A percentile compares a stretch with the other conserved stretches of the same genome.
These are phyloP conservation scores for Eciton burchellii DNA, from an alignment of 1,140 invertebrate genomes.

Conservation along the genomic window DNA sequence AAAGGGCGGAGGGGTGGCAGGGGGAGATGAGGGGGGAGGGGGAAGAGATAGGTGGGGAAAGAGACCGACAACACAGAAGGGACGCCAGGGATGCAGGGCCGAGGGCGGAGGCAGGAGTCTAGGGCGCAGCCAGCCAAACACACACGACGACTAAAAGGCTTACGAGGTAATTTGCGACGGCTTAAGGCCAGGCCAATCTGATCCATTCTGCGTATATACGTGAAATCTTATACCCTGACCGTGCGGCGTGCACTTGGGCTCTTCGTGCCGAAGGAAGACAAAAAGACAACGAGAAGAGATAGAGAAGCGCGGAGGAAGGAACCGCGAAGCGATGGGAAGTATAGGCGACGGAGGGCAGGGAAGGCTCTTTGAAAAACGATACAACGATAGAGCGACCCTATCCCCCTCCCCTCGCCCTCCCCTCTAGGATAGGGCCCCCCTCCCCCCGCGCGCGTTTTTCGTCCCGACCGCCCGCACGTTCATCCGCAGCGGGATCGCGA, in stretches of 20 bases:
- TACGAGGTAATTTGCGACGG: slow-evolving; percentile 83
- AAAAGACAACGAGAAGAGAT: slow-evolving; percentile 64
- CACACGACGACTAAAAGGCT: slow-evolving; percentile 82
- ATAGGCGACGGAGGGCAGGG: slow-evolving; percentile 32
- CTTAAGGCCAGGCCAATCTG: slow-evolving; percentile 82
- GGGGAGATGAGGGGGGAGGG: slow-evolving; percentile 33
- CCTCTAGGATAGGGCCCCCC: slow-evolving; percentile 65
- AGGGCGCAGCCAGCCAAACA: slow-evolving; percentile 78
- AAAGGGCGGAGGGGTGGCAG: slow-evolving; percentile 36
- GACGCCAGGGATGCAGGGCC: slow-evolving; percentile 14
- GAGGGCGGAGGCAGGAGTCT: slow-evolving; percentile 56
- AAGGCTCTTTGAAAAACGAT: slow-evolving; percentile 82
- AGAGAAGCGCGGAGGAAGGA: slow-evolving; percentile 18
- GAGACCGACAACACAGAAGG: background rate
- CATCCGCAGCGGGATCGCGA: background rate
- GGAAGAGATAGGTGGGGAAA: background rate
- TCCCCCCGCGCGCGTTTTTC: slow-evolving; percentile 54
- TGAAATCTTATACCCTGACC: slow-evolving; percentile 81
- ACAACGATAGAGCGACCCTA: slow-evolving; percentile 67
- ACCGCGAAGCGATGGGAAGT: slow-evolving; percentile 54
- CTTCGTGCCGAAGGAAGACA: slow-evolving; percentile 55
- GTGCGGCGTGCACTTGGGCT: slow-evolving; percentile 64
- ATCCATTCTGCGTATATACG: slow-evolving; percentile 77
- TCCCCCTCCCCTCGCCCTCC: no score
- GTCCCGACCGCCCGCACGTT: slow-evolving; percentile 11